phyloP scores from a whole-genome alignment of 2,888 invertebrate species.

The Tromatobia lineatoria region DNA sequence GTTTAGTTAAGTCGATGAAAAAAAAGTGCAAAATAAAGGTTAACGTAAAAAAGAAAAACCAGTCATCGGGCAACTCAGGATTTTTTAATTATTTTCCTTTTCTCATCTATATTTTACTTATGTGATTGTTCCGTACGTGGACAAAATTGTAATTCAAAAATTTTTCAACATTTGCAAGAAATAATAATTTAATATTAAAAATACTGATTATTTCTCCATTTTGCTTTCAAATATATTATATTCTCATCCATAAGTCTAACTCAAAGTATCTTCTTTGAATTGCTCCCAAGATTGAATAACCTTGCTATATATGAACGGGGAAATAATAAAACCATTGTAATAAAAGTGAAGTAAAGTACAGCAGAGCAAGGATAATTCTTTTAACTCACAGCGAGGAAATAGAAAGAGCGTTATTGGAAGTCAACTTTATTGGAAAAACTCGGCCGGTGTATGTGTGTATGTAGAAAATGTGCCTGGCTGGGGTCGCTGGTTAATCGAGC shows the following conservation, averaged over 20 bases:
- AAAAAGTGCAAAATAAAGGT: no score
- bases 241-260: not conserved
- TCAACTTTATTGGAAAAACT: slow-evolving; percentile 64
- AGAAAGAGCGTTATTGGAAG: slow-evolving; percentile 60
- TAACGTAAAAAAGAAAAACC: no score
- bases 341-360: slow-evolving; percentile 8
- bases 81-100: no score
- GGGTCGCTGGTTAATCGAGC: slow-evolving; percentile 65
- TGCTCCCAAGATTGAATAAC: not conserved
- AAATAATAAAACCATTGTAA: not conserved
- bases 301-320: not conserved
- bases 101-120: no score
- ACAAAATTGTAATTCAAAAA: no score
- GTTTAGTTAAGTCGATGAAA: not conserved
- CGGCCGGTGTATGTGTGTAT: not conserved
- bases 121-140: no score
- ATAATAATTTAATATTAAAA: not conserved
- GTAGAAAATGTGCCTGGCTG: slow-evolving; percentile 29
- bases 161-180: no score
- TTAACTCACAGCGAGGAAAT: not conserved
- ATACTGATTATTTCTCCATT: not conserved
- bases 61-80: no score
- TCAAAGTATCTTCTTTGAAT: not conserved
- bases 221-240: not conserved
- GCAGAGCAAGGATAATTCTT: slow-evolving; percentile 3